phyloP scores from a whole-genome alignment of 2,113 vertebrate genomes.

The Heterotis niloticus region DNA sequence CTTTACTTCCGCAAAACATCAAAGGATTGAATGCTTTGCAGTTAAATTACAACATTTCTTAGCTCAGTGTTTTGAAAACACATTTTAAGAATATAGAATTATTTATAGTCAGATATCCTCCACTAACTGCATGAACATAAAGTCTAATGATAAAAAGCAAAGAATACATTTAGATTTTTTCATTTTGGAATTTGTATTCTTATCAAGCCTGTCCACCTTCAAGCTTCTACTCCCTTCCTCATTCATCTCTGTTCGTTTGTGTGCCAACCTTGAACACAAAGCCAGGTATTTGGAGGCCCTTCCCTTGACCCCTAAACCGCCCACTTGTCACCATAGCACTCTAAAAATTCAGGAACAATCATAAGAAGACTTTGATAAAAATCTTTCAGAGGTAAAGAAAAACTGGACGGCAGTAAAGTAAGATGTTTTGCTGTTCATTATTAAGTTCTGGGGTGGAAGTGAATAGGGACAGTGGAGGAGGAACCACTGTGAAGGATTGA shows the following conservation, averaged over 20 bases:
- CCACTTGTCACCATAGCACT: neutral
- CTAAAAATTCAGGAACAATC: neutral
- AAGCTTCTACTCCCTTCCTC: neutral
- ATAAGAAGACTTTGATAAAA: neutral
- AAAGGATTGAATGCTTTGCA: neutral
- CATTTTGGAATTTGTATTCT: neutral
- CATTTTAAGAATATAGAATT: neutral
- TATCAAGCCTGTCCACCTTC: neutral
- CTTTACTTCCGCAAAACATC: neutral
- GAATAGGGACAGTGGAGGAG: neutral
- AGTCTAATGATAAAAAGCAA: no score
- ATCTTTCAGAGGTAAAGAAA: neutral
- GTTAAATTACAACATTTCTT: no score
- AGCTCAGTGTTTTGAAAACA: neutral
- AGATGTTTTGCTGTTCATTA: no score
- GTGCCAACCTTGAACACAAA: slow-evolving; percentile 14
- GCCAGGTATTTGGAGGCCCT: neutral
- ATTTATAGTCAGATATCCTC: no score
- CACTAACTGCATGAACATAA: no score
- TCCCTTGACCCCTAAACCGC: neutral
- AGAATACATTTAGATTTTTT: neutral
- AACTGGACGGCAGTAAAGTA: no score
- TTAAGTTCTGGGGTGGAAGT: no score
- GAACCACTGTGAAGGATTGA: no score
- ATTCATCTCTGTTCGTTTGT: slow-evolving; percentile 10